Evolutionary conservation across 2,797 vertebrate genomes (phyloP), one percentile per base, ranked within the genome.

Genomic region (Threskiornis aethiopicus): DNA sequence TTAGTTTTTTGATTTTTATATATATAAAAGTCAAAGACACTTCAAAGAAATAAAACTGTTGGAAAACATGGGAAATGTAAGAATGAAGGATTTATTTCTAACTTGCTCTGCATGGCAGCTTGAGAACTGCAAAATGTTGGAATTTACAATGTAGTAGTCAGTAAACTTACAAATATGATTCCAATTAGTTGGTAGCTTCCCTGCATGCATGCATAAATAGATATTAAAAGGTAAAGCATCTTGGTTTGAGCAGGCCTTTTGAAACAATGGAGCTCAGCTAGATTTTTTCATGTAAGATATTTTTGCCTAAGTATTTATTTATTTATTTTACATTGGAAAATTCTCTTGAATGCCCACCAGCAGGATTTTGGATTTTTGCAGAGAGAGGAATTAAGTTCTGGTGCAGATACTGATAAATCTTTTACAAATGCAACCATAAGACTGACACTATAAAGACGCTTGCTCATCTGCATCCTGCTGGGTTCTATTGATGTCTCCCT

Each of bases 241-340:
- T 57, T 72, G 46, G 35, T 83, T 96, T 89, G 81, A 93, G 39
- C 35, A 85, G 46, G 16, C 33, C 20, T 46, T 78, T 80, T 69
- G 62, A 59, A 91, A 78, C 28, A 47, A n/a, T 8, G 18, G 35
- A 90, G 29, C 52, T 92, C 57, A 57, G 62, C 16, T 87, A 58
- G 47, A 75, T 39, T 81, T 87, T 94, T 91, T 82, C 47, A 44
- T 54, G 41, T 33, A 83, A 79, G 35, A 31, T 84, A 71, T 80
- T 94, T 95, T 95, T 89, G 39, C 87, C 78, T 75, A 35, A 71
- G 55, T 89, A 89, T 97, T 96, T 96, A 89, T 96, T 96, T 96
- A 96, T 97, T 97, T 94, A 92, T 92, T 94, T 94, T 71, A 61
- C 75, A 65, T 89, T 92, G 64, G 24, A 87, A 80, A 80, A 83